Evolutionary conservation across 2,888 invertebrate genomes (phyloP), one percentile per base, ranked within the genome.

Genomic region (Candidula unifasciata): DNA sequence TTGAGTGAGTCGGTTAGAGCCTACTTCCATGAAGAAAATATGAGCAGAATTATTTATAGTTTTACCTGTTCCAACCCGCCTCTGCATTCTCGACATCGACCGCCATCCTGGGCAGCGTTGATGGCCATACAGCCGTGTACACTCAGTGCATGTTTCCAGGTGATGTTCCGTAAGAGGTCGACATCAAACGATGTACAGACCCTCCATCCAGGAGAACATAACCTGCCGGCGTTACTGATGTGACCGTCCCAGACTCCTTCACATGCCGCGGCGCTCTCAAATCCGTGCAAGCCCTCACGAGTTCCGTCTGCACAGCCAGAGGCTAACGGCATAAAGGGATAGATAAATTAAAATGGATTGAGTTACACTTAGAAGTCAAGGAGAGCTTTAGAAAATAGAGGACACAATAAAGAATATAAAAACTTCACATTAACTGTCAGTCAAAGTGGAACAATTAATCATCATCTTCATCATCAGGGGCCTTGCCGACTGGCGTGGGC

Each of bases 61-160:
- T 6, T n/a, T 66, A 92, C 92, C 89, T 90, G 90, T 76, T 90
- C 90, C 69, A 92, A 80, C 77, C 90, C 88, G 64, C 89, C 87
- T 30, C 87, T 76, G 84, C 93, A 93, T 73, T 92, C 91, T 64
- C 88, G 85, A 82, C 93, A 93, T 69, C 89, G 85, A 1, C 92
- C 93, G 16, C 91, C 92, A 89, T 93, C 92, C 82, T 93, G 92
- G 10, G 93, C 92, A 16, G 93, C 93, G 86, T 92, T 92, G 82
- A 91, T 89, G 35, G 91, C 92, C 83, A 89, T 92, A 86, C 93
- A 93, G 33, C 93, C 93, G 5, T 89, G 86, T 1, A 92, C 83
- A 0, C 89, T 87, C 33, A 89, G 87, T 10, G 92, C 93, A 10
- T 90, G 90, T 52, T 89, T 86, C 92, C 92, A 93, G 0, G 90